These are phyloP conservation scores for Nomada goodeniana DNA, from an alignment of 2,888 invertebrate genomes.

Conservation along the genomic window DNA sequence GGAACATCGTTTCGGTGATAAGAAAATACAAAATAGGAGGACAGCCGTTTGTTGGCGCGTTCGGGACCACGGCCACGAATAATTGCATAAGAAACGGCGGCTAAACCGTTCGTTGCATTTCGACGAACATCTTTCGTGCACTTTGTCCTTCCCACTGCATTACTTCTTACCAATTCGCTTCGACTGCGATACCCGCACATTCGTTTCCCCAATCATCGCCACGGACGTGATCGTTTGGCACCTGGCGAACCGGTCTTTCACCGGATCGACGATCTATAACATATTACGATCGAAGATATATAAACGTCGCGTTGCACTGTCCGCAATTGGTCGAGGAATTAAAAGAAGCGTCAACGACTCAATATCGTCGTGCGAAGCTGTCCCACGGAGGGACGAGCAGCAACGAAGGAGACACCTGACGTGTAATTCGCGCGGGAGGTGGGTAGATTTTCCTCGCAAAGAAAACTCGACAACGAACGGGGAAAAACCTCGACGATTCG, in stretches of 20 bases:
- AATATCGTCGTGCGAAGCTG: background rate
- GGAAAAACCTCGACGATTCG: background rate
- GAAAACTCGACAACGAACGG: background rate
- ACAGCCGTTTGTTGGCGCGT: background rate
- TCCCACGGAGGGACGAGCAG: background rate
- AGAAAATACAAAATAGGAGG: conserved; percentile 45
- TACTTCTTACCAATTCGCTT: no score
- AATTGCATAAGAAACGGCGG: background rate
- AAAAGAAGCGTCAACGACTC: no score
- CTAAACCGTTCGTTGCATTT: background rate
- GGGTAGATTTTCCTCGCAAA: background rate
- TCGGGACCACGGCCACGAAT: background rate
- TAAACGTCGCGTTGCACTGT: no score
- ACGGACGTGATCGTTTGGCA: no score
- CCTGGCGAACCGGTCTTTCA: no score
- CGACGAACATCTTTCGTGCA: background rate
- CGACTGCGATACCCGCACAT: background rate
- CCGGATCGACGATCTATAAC: no score
- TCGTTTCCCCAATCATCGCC: no score
- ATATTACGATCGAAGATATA: no score
- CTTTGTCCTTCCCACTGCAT: background rate
- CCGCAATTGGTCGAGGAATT: no score
- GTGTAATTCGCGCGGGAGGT: conserved; percentile 8
- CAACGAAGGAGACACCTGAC: background rate
- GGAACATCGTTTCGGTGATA: conserved; percentile 53